Evolutionary conservation across 2,888 invertebrate species (phyloP), one percentile per base, ranked within the genome.

Genomic region (Ichneumon xanthorius): DNA sequence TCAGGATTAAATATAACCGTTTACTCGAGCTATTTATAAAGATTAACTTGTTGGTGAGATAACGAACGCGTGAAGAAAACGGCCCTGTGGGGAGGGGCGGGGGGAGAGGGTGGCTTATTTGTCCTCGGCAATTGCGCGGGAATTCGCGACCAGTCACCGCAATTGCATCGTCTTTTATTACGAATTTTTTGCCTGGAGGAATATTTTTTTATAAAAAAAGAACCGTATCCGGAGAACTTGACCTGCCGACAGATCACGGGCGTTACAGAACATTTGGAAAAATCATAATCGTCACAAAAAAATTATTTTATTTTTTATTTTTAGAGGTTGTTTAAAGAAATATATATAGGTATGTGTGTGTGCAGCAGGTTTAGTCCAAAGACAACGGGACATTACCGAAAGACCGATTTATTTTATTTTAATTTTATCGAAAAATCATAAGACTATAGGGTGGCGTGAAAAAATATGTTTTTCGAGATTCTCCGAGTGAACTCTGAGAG

Each of bases 41-140:
- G 92, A 92, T 93, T 92, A 93, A 92, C 93, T 93, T 92, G 92
- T 92, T 92, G 92, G 91, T 90, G 92, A 92, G 93, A 93, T 93
- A 93, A 93, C 92, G 92, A 92, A 92, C 91, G 76, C 77, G 89
- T 89, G 89, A 87, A 88, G 89, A 90, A 22, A 90, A 90, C 89
- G 90, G 89, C 89, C 75, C 67, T 79, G 72, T 61, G 65, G 19
- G 89, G 16, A n/a, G 16, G 16, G 16, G 14, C 1, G 45, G 45
- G 88, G 89, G n/a, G 53, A 16, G n/a, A 53, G 53, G 53, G 89
- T 89, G 89, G 33, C 70, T 50, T 26, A 80, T 80, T 71, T 72
- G 48, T 48, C 11, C 76, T 67, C 63, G 72, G 77, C 90, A 90
- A 89, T 82, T 85, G 90, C 90, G 89, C 89, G 88, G 72, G 87